Base-by-base conservation (phyloP, 2,888 invertebrate genomes). In the Strigamia maritima region DNA sequence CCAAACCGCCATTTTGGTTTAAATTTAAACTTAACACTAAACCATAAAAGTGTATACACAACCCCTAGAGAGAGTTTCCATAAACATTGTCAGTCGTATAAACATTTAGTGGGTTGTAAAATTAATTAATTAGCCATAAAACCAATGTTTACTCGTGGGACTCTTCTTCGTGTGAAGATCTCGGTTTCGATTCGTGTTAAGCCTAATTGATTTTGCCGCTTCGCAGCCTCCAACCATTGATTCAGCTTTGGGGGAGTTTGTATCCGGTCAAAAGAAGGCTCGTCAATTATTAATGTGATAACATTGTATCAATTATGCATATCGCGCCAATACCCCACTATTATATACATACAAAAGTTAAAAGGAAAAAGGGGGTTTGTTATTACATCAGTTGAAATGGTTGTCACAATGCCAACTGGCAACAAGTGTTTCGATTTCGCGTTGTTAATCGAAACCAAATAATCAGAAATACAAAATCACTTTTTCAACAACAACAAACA, bases 91-190 rank as follows among this genome's bases (percentile, higher is more conserved):
- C 70, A 70, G 70, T 70, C 28, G 28, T 70, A 70, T 70, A 70
- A 70, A 70, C 70, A 70, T 70, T 70, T 70, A 70, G 70, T 70
- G 70, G 70, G 70, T 16, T 70, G 70, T 70, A 70, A 70, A 70
- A 70, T 70, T 70, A 70, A 70, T 70, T 70, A 70, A 70, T 70
- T 70, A 70, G 70, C 70, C 70, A 70, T 70, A 70, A 70, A 70
- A 70, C 16, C 54, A 54, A n/a, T 70, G 70, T 70, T 70, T 70
- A 70, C 70, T 28, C 70, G 28, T 24, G 70, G 70, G 70, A n/a
- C 26, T 26, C 28, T 24, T 70, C 70, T 70, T 70, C 70, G 70
- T 70, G 70, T 26, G 26, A 70, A 70, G 70, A 70, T 70, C 28
- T 70, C 70, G 70, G 70, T 70, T 70, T 70, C 70, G 70, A 70